Conservation (phyloP, 64 coral and sea anemone genomes). For the Catalaphyllia jardinei region DNA sequence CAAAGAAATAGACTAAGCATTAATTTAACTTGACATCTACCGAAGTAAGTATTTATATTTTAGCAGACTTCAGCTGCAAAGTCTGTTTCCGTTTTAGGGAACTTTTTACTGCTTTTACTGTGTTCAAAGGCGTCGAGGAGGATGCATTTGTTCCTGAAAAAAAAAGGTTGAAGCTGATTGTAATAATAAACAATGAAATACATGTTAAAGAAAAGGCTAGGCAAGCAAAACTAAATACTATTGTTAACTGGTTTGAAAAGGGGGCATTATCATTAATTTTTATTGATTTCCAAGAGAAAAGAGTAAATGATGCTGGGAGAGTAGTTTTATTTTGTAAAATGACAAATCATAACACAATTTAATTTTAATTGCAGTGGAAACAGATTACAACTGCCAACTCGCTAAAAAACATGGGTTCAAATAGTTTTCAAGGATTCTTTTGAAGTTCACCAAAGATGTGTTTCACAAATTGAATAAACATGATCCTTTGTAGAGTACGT, state of each 20-base stretch:
- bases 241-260: neutral
- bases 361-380: no score
- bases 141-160: neutral
- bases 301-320: no score
- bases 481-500: no score
- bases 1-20: conserved; percentile 11
- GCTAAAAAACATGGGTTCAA: no score
- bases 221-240: neutral
- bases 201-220: conserved; percentile 26
- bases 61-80: conserved; percentile 44
- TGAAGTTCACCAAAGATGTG: no score
- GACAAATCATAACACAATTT: no score
- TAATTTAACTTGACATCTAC: conserved; percentile 30
- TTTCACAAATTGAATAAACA: no score
- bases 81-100: conserved; percentile 45
- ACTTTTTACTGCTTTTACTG: neutral
- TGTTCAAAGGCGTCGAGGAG: neutral
- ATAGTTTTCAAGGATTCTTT: no score
- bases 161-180: neutral
- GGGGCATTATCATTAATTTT: neutral
- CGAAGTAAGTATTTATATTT: conserved; percentile 31
- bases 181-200: neutral
- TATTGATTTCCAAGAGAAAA: neutral
- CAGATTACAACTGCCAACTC: no score
- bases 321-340: no score